Conservation (phyloP, 2,888 invertebrate species). For the Tachina grossa region DNA sequence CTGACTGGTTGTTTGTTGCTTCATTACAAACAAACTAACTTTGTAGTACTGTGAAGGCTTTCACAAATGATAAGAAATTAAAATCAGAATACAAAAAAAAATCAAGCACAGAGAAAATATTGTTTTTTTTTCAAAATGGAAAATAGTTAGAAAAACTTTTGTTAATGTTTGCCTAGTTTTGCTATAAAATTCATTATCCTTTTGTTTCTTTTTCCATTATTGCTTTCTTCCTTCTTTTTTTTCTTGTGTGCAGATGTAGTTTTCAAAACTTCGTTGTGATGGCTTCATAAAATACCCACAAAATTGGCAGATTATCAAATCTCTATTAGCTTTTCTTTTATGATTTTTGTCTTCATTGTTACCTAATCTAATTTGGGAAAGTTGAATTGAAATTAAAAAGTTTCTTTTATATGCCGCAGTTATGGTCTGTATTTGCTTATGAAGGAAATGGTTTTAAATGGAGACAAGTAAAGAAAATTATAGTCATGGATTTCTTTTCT, state of each 20-base stretch:
- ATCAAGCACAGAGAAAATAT: neutral
- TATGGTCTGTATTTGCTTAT: neutral
- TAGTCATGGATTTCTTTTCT: neutral
- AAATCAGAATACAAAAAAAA: slow-evolving; percentile 31
- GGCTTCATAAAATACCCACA: slow-evolving; percentile 64
- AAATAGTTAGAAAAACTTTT: slow-evolving; percentile 45
- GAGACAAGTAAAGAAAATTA: neutral
- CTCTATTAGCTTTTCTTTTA: slow-evolving; percentile 23
- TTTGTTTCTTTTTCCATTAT: slow-evolving; percentile 1
- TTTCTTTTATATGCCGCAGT: slow-evolving; percentile 26
- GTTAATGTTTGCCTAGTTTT: slow-evolving; percentile 42
- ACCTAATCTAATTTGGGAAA: slow-evolving; percentile 58
- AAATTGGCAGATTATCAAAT: slow-evolving; percentile 70
- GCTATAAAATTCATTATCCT: slow-evolving; percentile 28
- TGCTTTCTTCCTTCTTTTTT: neutral
- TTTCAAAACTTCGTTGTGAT: slow-evolving; percentile 54
- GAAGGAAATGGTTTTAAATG: slow-evolving; percentile 7
- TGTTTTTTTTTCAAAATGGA: slow-evolving; percentile 7
- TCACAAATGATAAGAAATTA: slow-evolving; percentile 49
- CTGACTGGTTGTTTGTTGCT: slow-evolving; percentile 14
- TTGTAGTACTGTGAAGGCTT: neutral
- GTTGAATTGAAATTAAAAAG: slow-evolving; percentile 61
- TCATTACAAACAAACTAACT: neutral
- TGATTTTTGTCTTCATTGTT: slow-evolving; percentile 53
- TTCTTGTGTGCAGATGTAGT: slow-evolving; percentile 14